Percentiles rank a stretch among this genome's conserved stretches.
phyloP scores from a whole-genome alignment of 2,113 vertebrate genomes.

The Sakesphorus luctuosus region DNA sequence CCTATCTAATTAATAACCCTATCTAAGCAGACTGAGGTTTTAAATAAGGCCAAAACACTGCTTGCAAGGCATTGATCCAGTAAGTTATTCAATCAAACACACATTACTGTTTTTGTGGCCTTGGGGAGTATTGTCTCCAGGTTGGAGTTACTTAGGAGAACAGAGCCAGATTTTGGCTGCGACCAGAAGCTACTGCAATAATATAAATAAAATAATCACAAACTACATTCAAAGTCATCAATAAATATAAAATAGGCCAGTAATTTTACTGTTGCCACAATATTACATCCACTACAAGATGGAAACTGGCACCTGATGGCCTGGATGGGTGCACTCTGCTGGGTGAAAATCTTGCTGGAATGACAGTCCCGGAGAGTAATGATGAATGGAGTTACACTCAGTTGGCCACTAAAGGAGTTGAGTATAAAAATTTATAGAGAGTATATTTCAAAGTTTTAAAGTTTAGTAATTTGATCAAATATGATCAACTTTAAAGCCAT shows the following conservation, averaged over 20 bases:
- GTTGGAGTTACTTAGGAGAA: not conserved
- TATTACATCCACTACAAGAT: rapidly evolving
- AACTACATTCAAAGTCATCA: not conserved
- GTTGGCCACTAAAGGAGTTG: not conserved
- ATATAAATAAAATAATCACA: not conserved
- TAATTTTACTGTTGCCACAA: not conserved
- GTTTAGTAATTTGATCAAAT: not conserved
- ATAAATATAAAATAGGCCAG: not conserved
- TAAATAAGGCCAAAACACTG: not conserved
- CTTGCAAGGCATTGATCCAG: not conserved
- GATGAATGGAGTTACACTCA: not conserved
- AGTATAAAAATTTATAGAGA: not conserved
- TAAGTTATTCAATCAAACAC: not conserved
- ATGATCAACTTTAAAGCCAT: not conserved
- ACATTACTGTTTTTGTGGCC: not conserved
- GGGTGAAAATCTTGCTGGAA: not conserved
- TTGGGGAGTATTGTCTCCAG: not conserved
- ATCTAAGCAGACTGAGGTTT: not conserved
- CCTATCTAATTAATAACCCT: not conserved
- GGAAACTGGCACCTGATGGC: not conserved
- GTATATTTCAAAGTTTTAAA: not conserved
- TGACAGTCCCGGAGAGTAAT: not conserved
- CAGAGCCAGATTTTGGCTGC: not conserved
- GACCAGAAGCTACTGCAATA: not conserved
- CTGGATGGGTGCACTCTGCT: not conserved